phyloP scores from a whole-genome alignment of 1,140 invertebrate species.

The Rhagoletis zephyria region DNA sequence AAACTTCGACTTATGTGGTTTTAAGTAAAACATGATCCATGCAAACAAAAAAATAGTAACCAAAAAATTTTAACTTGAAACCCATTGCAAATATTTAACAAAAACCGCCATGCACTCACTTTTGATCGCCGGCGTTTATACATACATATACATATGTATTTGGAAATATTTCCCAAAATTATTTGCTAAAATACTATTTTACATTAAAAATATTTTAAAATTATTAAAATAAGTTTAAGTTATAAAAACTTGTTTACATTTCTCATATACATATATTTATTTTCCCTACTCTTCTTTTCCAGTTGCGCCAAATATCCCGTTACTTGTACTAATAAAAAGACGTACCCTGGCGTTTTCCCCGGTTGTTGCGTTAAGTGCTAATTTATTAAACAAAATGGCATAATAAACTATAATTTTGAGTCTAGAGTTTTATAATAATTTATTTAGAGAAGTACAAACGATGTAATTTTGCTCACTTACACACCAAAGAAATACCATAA shows the following conservation, averaged over 20 bases:
- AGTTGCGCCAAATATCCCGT: conserved; percentile 65
- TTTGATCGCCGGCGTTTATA: no score
- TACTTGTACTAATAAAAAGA: conserved; percentile 66
- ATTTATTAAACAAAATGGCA: conserved; percentile 7
- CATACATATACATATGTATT: no score
- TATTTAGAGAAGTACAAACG: background rate
- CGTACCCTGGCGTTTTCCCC: conserved; percentile 67
- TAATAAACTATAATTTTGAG: background rate
- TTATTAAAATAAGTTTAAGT: background rate
- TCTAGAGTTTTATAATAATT: background rate
- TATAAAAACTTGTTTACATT: no score
- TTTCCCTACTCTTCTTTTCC: background rate
- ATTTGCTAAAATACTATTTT: no score
- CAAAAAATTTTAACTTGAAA: no score
- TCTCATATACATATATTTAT: background rate
- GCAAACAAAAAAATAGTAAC: no score
- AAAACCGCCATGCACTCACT: no score
- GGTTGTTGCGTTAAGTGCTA: conserved; percentile 69
- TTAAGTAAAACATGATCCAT: no score
- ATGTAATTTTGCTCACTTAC: background rate
- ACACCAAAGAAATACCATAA: background rate
- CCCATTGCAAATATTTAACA: no score
- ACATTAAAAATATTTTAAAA: background rate
- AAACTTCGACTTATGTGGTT: no score
- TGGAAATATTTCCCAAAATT: no score